Percentiles rank a stretch among this genome's conserved stretches.
phyloP scores from a whole-genome alignment of 1,140 invertebrate genomes.

The Aplysia californica region DNA sequence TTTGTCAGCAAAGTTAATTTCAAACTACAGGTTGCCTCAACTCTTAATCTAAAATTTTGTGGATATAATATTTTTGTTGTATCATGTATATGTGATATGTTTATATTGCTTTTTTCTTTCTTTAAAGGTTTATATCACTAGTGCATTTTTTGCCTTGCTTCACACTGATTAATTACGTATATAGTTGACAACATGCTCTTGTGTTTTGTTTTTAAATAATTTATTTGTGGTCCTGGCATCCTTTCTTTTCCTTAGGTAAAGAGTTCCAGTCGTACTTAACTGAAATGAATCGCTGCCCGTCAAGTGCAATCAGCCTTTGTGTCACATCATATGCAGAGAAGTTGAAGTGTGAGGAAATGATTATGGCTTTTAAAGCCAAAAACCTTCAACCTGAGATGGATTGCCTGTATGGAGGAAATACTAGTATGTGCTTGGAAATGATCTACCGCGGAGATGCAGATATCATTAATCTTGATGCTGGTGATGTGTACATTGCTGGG shows the following conservation, averaged over 20 bases:
- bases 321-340: slow-evolving; percentile 91
- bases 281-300: slow-evolving; percentile 59
- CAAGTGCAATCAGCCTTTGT: slow-evolving; percentile 71
- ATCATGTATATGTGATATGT: too few species aligned
- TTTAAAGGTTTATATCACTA: too few species aligned
- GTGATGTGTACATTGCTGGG: slow-evolving; percentile 66
- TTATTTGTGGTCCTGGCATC: too few species aligned
- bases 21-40: too few species aligned
- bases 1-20: too few species aligned
- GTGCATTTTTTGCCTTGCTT: too few species aligned
- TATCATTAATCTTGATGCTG: slow-evolving; percentile 65
- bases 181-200: too few species aligned
- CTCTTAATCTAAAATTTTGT: too few species aligned
- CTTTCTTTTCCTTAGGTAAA: slow-evolving; percentile 43
- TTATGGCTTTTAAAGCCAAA: slow-evolving; percentile 85
- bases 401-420: slow-evolving; percentile 86
- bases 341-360: slow-evolving; percentile 95
- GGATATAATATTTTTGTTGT: too few species aligned
- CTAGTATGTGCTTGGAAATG: slow-evolving; percentile 89
- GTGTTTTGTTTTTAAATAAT: background rate
- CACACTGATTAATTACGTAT: too few species aligned
- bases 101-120: too few species aligned
- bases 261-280: slow-evolving; percentile 49
- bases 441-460: slow-evolving; percentile 77
- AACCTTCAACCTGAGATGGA: slow-evolving; percentile 84